These are phyloP conservation scores for Aptenodytes forsteri DNA, from an alignment of 2,113 vertebrate species.

Conservation along the genomic window DNA sequence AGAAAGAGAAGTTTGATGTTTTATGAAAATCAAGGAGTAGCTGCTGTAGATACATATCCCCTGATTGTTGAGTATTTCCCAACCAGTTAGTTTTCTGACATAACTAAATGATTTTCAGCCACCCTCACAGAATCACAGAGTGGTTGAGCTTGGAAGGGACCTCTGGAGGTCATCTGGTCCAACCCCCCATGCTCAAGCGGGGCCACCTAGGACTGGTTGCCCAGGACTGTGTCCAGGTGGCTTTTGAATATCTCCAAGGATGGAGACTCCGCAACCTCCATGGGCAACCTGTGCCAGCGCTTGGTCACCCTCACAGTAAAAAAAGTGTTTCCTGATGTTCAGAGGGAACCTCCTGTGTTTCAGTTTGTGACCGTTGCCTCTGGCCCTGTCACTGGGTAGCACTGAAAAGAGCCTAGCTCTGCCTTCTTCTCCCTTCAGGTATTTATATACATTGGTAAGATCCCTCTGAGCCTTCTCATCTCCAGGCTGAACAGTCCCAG, in stretches of 20 bases:
- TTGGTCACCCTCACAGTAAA: neutral
- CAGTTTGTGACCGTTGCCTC: neutral
- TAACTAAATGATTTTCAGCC: neutral
- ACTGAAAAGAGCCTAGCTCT: neutral
- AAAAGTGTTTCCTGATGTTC: neutral
- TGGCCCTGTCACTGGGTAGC: neutral
- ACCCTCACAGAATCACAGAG: neutral
- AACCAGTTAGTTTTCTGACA: neutral
- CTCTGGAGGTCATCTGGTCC: neutral
- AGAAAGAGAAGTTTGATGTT: neutral
- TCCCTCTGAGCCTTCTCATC: neutral
- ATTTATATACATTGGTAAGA: neutral
- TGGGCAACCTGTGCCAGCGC: neutral
- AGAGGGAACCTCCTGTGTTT: neutral
- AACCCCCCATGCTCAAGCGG: accelerated
- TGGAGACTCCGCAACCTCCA: neutral
- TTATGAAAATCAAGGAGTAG: neutral
- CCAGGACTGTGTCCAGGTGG: neutral
- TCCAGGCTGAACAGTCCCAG: neutral
- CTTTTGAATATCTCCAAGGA: neutral
- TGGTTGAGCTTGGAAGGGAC: neutral
- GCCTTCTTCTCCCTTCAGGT: neutral
- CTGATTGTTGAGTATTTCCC: neutral
- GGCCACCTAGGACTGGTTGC: neutral
- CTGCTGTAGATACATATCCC: neutral